These are phyloP conservation scores for Nomada fucata DNA, from an alignment of 2,888 invertebrate genomes.

Conservation along the genomic window DNA sequence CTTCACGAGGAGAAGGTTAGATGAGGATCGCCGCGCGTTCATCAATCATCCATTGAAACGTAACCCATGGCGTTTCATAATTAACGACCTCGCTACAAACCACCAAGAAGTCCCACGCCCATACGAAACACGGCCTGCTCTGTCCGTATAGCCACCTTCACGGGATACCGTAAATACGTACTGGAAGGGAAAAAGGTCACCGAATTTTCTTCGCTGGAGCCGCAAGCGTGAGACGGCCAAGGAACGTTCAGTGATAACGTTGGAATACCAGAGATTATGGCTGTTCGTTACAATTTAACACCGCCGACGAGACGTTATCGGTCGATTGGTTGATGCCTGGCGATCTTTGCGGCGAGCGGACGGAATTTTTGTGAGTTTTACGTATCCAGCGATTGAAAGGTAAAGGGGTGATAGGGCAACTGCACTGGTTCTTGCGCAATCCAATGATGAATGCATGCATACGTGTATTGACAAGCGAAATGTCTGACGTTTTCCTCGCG, in stretches of 20 bases:
- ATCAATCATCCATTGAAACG: constrained; percentile 83
- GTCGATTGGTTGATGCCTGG: neutral
- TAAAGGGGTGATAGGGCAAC: neutral
- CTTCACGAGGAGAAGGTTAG: constrained; percentile 64
- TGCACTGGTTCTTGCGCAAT: neutral
- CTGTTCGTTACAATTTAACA: neutral
- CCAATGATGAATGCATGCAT: neutral
- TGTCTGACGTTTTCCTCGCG: neutral
- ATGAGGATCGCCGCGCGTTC: constrained; percentile 77
- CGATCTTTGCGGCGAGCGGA: neutral
- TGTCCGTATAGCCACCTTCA: constrained; percentile 41
- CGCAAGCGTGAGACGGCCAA: neutral
- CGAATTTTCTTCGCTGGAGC: constrained; percentile 19
- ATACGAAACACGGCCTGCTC: constrained; percentile 68
- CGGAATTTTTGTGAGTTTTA: neutral
- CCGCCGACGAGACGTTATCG: neutral
- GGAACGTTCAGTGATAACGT: constrained; percentile 1
- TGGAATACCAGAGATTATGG: no score
- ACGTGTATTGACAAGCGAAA: neutral
- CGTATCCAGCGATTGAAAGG: neutral
- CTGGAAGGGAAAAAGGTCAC: constrained; percentile 43
- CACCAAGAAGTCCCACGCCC: constrained; percentile 76
- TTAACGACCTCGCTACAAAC: constrained; percentile 79
- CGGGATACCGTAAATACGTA: constrained; percentile 14
- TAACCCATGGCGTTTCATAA: constrained; percentile 81